Evolutionary conservation across 2,888 invertebrate species (phyloP), one percentile per base, ranked within the genome.

Genomic region (Acrobasis consociella): DNA sequence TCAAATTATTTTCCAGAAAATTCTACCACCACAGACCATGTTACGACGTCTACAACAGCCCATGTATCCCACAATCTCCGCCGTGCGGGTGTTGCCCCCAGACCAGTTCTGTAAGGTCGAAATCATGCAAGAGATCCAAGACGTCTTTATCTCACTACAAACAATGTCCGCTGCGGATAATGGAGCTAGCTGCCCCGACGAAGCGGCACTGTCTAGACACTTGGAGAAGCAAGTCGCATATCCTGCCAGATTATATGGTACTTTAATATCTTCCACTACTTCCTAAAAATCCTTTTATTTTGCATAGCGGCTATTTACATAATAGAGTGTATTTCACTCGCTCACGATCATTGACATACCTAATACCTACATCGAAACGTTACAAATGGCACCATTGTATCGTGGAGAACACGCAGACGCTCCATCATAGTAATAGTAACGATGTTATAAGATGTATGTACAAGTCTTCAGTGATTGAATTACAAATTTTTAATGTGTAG

Each of bases 171-270:
- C 68, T 90, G 68, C 81, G 91, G 62, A 83, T 85, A 67, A 83
- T 82, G 0, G 86, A 89, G 71, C 68, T 91, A 50, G 87, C 91
- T 1, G 77, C 79, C 13, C 91, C 91, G 2, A 73, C 82, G 0
- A 91, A 91, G 74, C 77, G 91, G 46, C 83, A 83, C 37, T 91
- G 90, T 67, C 73, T 91, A 31, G 85, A 86, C 11, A 87, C 89
- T 46, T 91, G 88, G 91, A 77, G 82, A 65, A 75, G 71, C 49
- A 88, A 84, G 65, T 72, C 75, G 53, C 60, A 79, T 46, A 65
- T 80, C 42, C 75, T 91, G 31, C 87, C 91, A n/a, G 77, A 65
- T 50, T 73, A 71, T 62, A 91, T 90, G 91, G 91, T 90, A 72
- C 10, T 46, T n/a, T 11, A 1, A 42, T 13, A 42, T 1, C 8